Conservation (phyloP, 2,888 invertebrate genomes). For the Philereme transversata region DNA sequence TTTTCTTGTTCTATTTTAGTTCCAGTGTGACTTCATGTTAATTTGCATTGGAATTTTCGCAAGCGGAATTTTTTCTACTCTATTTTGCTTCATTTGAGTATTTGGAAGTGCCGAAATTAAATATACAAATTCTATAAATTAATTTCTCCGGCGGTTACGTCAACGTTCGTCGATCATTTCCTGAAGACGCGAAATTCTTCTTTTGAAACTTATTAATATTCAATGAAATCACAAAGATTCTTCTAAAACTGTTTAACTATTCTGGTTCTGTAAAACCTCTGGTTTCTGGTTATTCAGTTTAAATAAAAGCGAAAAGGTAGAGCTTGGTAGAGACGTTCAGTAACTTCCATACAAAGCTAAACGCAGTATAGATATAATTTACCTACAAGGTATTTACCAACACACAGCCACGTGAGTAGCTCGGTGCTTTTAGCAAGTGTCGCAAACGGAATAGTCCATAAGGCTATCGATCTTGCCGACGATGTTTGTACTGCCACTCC, state of each 20-base stretch:
- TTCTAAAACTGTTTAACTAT: too few species aligned
- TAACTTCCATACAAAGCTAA: neutral
- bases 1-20: slow-evolving; percentile 2
- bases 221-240: too few species aligned
- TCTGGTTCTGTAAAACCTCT: too few species aligned
- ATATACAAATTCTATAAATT: too few species aligned
- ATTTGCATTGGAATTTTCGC: slow-evolving; percentile 8
- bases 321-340: neutral
- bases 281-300: neutral
- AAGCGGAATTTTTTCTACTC: neutral
- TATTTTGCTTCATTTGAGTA: neutral
- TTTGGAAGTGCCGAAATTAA: neutral
- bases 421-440: slow-evolving; percentile 41
- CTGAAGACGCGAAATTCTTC: too few species aligned
- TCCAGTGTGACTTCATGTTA: neutral
- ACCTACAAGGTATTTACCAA: neutral
- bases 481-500: slow-evolving; percentile 76
- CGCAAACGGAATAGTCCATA: slow-evolving; percentile 69
- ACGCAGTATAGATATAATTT: neutral
- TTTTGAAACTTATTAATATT: too few species aligned
- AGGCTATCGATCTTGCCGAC: slow-evolving; percentile 71
- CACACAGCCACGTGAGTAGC: slow-evolving; percentile 20
- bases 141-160: too few species aligned
- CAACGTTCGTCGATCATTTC: too few species aligned
- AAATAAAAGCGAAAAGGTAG: neutral